phyloP scores from a whole-genome alignment of 37 sponge, comb jelly and placozoan species.

The Hormiphora californensis region DNA sequence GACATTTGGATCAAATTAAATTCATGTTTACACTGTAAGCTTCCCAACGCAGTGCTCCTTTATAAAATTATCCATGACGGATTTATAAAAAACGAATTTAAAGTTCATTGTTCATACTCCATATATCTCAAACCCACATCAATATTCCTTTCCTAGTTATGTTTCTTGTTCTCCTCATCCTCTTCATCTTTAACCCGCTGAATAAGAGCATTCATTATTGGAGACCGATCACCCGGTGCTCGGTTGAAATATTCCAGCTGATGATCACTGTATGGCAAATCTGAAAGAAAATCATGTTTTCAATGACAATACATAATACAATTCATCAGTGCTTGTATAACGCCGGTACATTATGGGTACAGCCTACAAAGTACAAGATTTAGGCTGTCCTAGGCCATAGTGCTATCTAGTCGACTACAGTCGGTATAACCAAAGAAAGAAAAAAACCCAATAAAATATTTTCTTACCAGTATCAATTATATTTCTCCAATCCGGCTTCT shows the following conservation, averaged over 20 bases:
- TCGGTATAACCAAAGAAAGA: too few relatives aligned
- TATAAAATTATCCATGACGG: too few relatives aligned
- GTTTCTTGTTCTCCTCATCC: background rate
- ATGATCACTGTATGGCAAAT: background rate
- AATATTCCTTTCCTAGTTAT: background rate
- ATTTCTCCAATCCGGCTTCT: slow-evolving; percentile 16
- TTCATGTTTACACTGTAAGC: too few relatives aligned
- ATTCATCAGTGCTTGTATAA: background rate
- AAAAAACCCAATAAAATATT: background rate
- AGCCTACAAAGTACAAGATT: background rate
- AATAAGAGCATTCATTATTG: background rate
- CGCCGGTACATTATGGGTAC: background rate
- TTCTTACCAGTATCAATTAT: background rate
- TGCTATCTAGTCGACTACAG: too few relatives aligned
- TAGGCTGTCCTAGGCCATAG: too few relatives aligned
- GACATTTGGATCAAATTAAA: too few relatives aligned
- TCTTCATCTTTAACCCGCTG: background rate
- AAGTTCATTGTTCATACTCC: too few relatives aligned
- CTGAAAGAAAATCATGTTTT: background rate
- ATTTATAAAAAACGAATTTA: too few relatives aligned
- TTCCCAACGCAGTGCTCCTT: too few relatives aligned
- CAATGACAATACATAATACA: background rate
- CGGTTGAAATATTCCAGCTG: slow-evolving; percentile 2
- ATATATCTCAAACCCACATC: too few relatives aligned
- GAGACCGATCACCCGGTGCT: background rate